These are phyloP conservation scores for Harpegnathos saltator DNA, from an alignment of 1,140 invertebrate genomes.

Conservation along the genomic window DNA sequence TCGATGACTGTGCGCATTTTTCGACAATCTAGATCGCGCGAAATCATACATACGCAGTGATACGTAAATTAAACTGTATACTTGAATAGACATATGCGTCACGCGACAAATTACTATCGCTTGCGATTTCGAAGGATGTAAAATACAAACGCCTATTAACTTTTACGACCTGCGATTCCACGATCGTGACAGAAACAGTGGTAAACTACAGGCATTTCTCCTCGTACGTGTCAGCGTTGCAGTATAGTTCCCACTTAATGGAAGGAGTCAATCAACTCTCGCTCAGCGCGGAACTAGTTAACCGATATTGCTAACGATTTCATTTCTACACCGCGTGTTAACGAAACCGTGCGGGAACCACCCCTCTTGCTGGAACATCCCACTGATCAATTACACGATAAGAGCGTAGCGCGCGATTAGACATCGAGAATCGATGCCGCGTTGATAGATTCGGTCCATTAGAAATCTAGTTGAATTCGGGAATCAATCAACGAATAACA, in stretches of 20 bases:
- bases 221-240: background rate
- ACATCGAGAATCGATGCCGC: slow-evolving; percentile 44
- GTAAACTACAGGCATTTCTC: slow-evolving; percentile 39
- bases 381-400: slow-evolving; percentile 51
- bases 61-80: background rate
- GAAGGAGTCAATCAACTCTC: slow-evolving; percentile 72
- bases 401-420: background rate
- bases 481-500: too few species aligned
- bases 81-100: background rate
- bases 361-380: slow-evolving; percentile 47
- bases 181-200: slow-evolving; percentile 28
- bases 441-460: background rate
- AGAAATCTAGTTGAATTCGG: background rate
- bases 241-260: slow-evolving; percentile 55
- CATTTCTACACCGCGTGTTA: slow-evolving; percentile 50
- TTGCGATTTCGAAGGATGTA: background rate
- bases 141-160: background rate
- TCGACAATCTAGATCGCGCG: background rate
- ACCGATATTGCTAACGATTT: slow-evolving; percentile 62
- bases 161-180: background rate
- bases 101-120: slow-evolving; percentile 1
- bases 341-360: slow-evolving; percentile 11
- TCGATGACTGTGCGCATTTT: background rate
- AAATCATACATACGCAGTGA: background rate
- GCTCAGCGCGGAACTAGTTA: slow-evolving; percentile 66